These are phyloP conservation scores for Andrena haemorrhoa DNA, from an alignment of 2,888 invertebrate genomes.

Conservation along the genomic window DNA sequence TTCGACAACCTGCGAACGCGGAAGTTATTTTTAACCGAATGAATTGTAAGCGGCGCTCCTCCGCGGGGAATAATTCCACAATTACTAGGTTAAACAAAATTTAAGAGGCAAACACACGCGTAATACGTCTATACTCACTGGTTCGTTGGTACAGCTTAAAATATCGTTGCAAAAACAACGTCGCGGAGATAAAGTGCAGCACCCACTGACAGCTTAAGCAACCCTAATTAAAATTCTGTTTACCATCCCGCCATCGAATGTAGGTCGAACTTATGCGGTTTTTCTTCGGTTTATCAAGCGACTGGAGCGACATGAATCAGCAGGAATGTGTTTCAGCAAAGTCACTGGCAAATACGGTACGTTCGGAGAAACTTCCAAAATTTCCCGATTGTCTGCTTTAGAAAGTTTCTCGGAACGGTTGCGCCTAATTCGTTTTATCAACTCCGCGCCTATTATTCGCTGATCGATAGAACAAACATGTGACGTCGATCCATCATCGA, in stretches of 20 bases:
- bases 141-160: slow-evolving; percentile 35
- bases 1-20: not conserved
- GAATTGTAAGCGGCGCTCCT: not conserved
- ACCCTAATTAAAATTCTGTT: slow-evolving; percentile 48
- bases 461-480: not conserved
- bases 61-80: not conserved
- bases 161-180: slow-evolving; percentile 31
- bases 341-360: not conserved
- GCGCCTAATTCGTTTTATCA: not conserved
- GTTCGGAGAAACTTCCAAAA: not conserved
- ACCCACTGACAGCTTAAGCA: slow-evolving; percentile 23
- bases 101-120: slow-evolving; percentile 31
- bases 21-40: not conserved
- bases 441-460: not conserved
- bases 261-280: slow-evolving; percentile 27
- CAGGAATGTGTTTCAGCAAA: slow-evolving; percentile 1
- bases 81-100: slow-evolving; percentile 26
- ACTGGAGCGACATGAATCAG: slow-evolving; percentile 1
- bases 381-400: not conserved
- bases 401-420: not conserved
- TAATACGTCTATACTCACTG: slow-evolving; percentile 25
- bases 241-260: slow-evolving; percentile 29
- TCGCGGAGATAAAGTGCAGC: slow-evolving; percentile 31
- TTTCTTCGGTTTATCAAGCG: slow-evolving; percentile 8
- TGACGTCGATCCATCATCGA: not conserved